These are phyloP conservation scores for Taphrorychus bicolor DNA, from an alignment of 2,888 invertebrate species.

Conservation along the genomic window DNA sequence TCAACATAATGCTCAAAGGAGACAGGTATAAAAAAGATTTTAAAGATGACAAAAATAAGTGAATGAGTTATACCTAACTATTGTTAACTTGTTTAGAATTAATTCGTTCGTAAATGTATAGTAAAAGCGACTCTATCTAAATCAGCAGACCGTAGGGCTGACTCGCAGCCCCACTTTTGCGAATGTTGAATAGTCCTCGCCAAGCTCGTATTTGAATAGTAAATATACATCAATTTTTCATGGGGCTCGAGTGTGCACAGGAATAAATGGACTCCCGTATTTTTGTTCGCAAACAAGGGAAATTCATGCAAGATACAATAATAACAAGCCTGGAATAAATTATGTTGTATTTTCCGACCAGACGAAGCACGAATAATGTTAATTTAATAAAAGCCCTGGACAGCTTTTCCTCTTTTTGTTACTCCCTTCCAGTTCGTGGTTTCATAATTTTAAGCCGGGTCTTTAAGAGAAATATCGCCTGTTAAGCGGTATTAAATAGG, in stretches of 20 bases:
- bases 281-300: slow-evolving; percentile 2
- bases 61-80: no score
- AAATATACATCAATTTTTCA: not conserved
- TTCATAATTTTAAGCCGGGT: not conserved
- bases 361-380: not conserved
- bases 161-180: not conserved
- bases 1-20: no score
- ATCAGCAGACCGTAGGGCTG: no score
- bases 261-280: not conserved
- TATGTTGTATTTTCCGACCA: not conserved
- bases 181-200: not conserved
- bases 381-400: not conserved
- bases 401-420: not conserved
- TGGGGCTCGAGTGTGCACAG: not conserved
- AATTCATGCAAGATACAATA: slow-evolving; percentile 4
- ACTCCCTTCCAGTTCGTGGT: not conserved
- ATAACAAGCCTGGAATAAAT: slow-evolving; percentile 2
- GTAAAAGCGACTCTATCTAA: no score
- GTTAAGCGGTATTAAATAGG: not conserved
- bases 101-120: no score
- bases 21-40: no score
- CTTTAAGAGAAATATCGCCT: not conserved
- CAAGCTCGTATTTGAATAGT: not conserved
- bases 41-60: no score
- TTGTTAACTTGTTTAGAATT: no score